phyloP scores from a whole-genome alignment of 2,113 vertebrate species.

The Syngnathus scovelli region DNA sequence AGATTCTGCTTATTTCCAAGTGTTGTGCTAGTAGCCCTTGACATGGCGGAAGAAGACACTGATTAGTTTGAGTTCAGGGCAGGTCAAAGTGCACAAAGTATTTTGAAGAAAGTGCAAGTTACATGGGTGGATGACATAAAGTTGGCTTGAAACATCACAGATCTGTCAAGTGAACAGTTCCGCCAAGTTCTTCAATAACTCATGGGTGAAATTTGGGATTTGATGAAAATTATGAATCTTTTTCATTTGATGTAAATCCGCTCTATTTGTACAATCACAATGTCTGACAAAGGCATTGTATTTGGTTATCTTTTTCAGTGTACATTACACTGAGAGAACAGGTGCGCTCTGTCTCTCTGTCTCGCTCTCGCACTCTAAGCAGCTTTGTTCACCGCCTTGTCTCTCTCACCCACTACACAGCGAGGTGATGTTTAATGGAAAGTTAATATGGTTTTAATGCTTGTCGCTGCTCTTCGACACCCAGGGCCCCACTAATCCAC shows the following conservation, averaged over 20 bases:
- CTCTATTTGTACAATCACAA: not conserved
- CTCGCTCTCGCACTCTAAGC: slow-evolving; percentile 15
- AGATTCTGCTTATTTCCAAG: too few species aligned
- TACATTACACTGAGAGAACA: slow-evolving; percentile 36
- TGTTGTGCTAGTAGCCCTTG: too few species aligned
- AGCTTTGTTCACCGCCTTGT: slow-evolving; percentile 47
- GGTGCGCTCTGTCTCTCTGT: slow-evolving; percentile 33
- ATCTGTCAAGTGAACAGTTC: too few species aligned
- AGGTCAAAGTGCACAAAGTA: too few species aligned
- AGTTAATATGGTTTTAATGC: slow-evolving; percentile 76
- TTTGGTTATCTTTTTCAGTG: slow-evolving; percentile 4
- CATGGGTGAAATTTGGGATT: not conserved
- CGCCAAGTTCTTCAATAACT: too few species aligned
- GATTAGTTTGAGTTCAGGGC: too few species aligned
- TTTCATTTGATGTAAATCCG: not conserved
- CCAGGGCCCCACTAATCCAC: slow-evolving; percentile 61
- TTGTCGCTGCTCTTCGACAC: slow-evolving; percentile 57
- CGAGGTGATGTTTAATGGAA: slow-evolving; percentile 70
- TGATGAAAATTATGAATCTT: not conserved
- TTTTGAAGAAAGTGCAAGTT: too few species aligned
- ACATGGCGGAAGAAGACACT: too few species aligned
- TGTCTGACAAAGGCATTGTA: slow-evolving; percentile 4
- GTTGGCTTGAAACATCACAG: too few species aligned
- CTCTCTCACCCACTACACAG: slow-evolving; percentile 46
- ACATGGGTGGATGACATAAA: too few species aligned